Evolutionary conservation across 2,888 invertebrate genomes (phyloP).

Genomic region (Nomada lathburiana): DNA sequence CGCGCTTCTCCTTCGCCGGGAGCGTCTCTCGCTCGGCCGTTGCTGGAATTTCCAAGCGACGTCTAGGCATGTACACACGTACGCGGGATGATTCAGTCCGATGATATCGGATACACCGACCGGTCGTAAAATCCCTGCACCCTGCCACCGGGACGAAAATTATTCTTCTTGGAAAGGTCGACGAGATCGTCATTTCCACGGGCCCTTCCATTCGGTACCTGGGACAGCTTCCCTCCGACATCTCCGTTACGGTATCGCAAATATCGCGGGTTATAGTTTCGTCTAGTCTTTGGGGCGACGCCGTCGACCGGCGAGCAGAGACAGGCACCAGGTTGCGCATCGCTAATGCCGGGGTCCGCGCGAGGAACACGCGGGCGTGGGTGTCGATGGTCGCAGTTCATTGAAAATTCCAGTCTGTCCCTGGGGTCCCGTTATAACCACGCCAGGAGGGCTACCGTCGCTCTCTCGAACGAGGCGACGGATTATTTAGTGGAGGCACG

Average conservation of each 20-base stretch:
- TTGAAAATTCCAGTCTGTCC: conserved; percentile 72
- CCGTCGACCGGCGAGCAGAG: not conserved
- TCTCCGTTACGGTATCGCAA: conserved; percentile 22
- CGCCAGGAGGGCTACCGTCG: conserved; percentile 68
- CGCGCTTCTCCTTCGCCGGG: conserved; percentile 17
- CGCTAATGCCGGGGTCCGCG: conserved; percentile 47
- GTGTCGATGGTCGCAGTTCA: conserved; percentile 70
- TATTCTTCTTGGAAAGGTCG: conserved; percentile 6
- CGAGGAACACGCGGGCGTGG: conserved; percentile 56
- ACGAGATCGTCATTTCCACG: not conserved
- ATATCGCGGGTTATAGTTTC: conserved; percentile 8
- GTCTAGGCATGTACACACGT: conserved; percentile 28
- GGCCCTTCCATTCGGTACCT: not conserved
- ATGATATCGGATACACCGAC: conserved; percentile 39
- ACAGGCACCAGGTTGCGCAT: conserved; percentile 10
- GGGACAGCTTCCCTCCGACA: too few relatives aligned
- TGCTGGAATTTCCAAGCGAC: conserved; percentile 52
- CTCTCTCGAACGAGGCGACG: conserved; percentile 38
- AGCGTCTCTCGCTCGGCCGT: conserved; percentile 19
- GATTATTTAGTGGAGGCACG: conserved; percentile 71
- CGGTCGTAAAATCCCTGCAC: conserved; percentile 33
- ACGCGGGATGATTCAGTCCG: conserved; percentile 41
- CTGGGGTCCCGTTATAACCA: conserved; percentile 66
- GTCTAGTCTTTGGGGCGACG: not conserved
- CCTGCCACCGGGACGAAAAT: conserved; percentile 21